Conservation (phyloP, 2,888 invertebrate species). For the Ferrisia virgata region DNA sequence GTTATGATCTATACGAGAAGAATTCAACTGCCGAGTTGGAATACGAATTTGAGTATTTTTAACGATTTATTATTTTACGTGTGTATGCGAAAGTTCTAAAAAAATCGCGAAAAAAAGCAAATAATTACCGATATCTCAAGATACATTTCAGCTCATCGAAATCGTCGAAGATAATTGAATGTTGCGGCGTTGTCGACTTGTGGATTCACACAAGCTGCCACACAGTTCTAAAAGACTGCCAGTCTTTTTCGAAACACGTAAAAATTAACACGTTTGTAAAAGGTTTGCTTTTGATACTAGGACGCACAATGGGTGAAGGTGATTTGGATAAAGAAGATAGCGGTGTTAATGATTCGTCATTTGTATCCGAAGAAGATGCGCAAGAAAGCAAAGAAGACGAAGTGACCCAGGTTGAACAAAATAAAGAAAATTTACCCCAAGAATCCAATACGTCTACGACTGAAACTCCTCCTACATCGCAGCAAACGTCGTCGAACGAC, state of each 20-base stretch:
- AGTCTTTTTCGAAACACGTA: constrained; percentile 11
- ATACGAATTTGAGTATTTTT: background rate
- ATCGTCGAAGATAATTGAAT: background rate
- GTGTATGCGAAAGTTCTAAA: background rate
- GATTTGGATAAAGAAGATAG: constrained; percentile 43
- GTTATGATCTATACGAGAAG: background rate
- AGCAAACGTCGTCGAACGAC: background rate
- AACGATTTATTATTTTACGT: background rate
- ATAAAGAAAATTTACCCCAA: background rate
- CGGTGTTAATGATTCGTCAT: constrained; percentile 26
- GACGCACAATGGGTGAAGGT: constrained; percentile 39
- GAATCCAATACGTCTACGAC: background rate
- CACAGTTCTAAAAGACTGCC: background rate
- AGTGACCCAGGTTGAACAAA: background rate
- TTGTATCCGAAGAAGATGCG: constrained; percentile 9
- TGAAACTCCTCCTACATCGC: background rate
- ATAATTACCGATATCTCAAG: background rate
- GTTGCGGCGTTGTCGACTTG: background rate
- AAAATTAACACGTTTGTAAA: constrained; percentile 36
- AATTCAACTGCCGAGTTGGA: background rate
- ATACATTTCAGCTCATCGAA: constrained; percentile 29
- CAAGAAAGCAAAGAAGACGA: constrained; percentile 35
- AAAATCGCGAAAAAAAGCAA: background rate
- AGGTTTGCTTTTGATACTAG: constrained; percentile 46
- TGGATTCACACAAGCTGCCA: background rate